Base-by-base conservation (phyloP, 2,797 vertebrate genomes). In the Hippoglossus hippoglossus region DNA sequence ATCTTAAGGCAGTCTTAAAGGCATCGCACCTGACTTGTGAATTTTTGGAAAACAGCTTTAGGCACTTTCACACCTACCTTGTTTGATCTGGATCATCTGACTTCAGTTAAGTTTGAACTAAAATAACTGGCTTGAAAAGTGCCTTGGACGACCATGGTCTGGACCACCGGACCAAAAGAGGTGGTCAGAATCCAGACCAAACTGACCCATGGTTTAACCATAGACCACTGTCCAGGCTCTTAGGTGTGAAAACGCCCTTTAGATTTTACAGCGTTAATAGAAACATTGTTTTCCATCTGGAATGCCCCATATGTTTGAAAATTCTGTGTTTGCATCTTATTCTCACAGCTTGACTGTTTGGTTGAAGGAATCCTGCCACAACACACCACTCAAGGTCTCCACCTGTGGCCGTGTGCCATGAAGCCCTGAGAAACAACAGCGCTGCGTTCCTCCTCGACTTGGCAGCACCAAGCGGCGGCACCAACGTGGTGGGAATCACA, bases 301-400 rank as follows among this genome's bases (percentile, higher is more conserved):
- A 79, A 60, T 61, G 50, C 21, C 41, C 6, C 34, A 3, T 63
- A 5, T 34, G 8, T 68, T 9, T 28, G 5, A 49, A 77, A 78
- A n/a, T 10, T 1, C 50, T 12, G 5, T 25, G 31, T 39, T 24
- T 66, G 25, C 39, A 3, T 51, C 24, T 13, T 2, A 41, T 56
- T 47, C 76, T 84, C 50, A 66, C 79, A 91, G 91, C 74, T 72
- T 19, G 61, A 74, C 54, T 13, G 31, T 71, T 73, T 52, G 56
- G 49, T 54, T 64, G 64, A 79, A 71, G 69, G 52, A 26, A 22
- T 67, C 67, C 58, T 21, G 51, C 49, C 73, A 59, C 63, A 52
- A 44, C 68, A 15, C 63, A 66, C 68, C 28, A 21, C 71, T 51
- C 57, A 71, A 81, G 67, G 80, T 77, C 75, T 81, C 84, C 70